Evolutionary conservation across 2,113 vertebrate species (phyloP).

Genomic region (Calyptommatus sinebrachiatus): DNA sequence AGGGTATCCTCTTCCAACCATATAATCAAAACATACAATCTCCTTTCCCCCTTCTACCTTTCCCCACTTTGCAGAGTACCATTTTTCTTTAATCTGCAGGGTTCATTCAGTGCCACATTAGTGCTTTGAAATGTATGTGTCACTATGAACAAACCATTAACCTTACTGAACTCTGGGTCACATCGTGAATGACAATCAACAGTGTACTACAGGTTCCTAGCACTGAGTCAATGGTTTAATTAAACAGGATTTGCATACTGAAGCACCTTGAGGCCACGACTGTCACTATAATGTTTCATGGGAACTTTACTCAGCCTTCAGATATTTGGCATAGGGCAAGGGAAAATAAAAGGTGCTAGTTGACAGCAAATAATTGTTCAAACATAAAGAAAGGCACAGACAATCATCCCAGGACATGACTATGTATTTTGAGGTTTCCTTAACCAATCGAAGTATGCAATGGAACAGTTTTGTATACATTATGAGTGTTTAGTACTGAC

Average conservation of each 20-base stretch:
- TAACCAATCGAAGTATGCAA: not conserved
- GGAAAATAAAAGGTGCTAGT: slow-evolving; percentile 1
- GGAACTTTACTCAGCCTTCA: slow-evolving; percentile 4
- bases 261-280: slow-evolving; percentile 10
- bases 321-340: not conserved
- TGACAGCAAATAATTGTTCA: not conserved
- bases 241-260: slow-evolving; percentile 26
- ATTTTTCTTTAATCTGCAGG: not conserved
- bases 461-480: not conserved
- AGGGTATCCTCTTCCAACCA: not conserved
- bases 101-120: not conserved
- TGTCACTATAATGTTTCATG: not conserved
- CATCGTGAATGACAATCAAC: not conserved
- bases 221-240: slow-evolving; percentile 30
- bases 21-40: not conserved
- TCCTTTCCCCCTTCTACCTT: too few species aligned
- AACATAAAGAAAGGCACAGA: not conserved
- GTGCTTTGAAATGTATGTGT: not conserved
- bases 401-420: not conserved
- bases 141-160: slow-evolving; percentile 8
- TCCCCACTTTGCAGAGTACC: not conserved
- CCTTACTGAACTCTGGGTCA: not conserved
- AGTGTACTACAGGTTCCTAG: slow-evolving; percentile 5
- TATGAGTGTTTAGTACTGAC: not conserved
- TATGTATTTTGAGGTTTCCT: not conserved